These are phyloP conservation scores for Rhodophaea formosa DNA, from an alignment of 2,888 invertebrate species.

Conservation along the genomic window DNA sequence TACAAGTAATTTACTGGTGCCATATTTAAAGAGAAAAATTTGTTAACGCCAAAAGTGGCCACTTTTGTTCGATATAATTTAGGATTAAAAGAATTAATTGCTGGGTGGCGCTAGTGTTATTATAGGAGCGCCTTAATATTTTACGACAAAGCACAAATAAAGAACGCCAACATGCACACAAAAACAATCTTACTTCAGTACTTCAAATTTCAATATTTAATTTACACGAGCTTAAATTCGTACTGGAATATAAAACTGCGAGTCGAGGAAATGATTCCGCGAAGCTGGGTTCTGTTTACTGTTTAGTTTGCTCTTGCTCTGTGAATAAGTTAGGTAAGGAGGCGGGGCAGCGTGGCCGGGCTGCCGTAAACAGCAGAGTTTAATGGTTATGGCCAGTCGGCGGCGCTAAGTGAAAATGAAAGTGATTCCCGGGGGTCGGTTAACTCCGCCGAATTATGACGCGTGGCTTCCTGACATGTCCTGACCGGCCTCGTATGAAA, in stretches of 20 bases:
- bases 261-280: slow-evolving; percentile 41
- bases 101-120: too few species aligned
- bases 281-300: slow-evolving; percentile 49
- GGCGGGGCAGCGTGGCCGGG: slow-evolving; percentile 42
- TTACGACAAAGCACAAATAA: neutral
- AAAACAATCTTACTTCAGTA: slow-evolving; percentile 6
- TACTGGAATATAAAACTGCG: slow-evolving; percentile 45
- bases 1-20: too few species aligned
- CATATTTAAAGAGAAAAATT: too few species aligned
- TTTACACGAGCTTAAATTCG: slow-evolving; percentile 39
- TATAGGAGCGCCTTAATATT: too few species aligned
- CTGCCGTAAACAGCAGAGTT: slow-evolving; percentile 64
- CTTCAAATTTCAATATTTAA: slow-evolving; percentile 49
- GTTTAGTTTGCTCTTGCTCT: slow-evolving; percentile 55
- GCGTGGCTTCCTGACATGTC: slow-evolving; percentile 48
- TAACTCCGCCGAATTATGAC: slow-evolving; percentile 59
- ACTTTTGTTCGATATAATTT: too few species aligned
- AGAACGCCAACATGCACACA: slow-evolving; percentile 1
- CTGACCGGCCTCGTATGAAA: slow-evolving; percentile 19
- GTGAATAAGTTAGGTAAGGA: slow-evolving; percentile 63
- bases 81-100: too few species aligned
- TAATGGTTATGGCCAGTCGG: slow-evolving; percentile 68
- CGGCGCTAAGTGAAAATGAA: slow-evolving; percentile 72
- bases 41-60: too few species aligned
- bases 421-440: slow-evolving; percentile 62